Evolutionary conservation across 2,797 vertebrate genomes (phyloP).

Genomic region (Sphenopsis melanotis): DNA sequence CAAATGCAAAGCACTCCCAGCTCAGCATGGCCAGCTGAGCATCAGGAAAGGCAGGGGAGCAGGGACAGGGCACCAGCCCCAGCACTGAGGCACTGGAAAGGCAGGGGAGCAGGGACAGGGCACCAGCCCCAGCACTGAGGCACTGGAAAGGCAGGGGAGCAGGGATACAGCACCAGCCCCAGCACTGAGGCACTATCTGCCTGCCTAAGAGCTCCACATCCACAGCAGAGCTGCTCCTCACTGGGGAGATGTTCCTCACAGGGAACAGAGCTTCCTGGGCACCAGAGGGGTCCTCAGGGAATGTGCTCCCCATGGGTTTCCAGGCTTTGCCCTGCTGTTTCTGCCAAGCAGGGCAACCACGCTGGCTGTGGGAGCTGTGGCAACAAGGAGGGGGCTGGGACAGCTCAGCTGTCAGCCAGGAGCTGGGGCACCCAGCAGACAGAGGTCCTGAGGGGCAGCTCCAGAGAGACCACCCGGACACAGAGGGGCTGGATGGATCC

Average conservation of each 20-base stretch:
- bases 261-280: neutral
- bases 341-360: neutral
- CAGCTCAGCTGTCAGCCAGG: neutral
- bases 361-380: neutral
- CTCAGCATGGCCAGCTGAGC: neutral
- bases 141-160: neutral
- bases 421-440: neutral
- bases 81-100: neutral
- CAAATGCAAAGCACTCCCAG: neutral
- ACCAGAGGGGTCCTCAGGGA: neutral
- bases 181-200: fast-evolving
- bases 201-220: neutral
- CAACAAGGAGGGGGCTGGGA: neutral
- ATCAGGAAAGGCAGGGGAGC: neutral
- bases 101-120: neutral
- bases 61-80: neutral
- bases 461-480: neutral
- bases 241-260: neutral
- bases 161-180: neutral
- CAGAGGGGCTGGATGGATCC: fast-evolving
- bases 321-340: neutral
- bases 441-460: neutral
- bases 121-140: neutral
- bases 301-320: fast-evolving
- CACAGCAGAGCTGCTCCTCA: neutral